Percentiles rank a stretch among this genome's conserved stretches.
These are phyloP conservation scores for Bryconaethiops microstoma DNA, from an alignment of 2,797 vertebrate species.

Conservation along the genomic window DNA sequence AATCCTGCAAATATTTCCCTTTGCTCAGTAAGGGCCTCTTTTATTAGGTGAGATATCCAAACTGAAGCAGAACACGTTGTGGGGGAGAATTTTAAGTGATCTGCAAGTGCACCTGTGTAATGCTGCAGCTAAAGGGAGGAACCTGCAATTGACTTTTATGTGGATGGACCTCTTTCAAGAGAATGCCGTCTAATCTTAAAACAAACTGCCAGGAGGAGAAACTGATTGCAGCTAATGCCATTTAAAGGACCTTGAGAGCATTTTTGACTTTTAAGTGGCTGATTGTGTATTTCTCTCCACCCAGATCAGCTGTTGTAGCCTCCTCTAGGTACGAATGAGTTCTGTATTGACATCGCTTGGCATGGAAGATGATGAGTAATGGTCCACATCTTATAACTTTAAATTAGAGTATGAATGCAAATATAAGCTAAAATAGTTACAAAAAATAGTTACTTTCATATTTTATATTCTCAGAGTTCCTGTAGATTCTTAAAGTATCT, in stretches of 20 bases:
- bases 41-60: constrained; percentile 44
- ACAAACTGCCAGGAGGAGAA: background rate
- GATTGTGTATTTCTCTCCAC: background rate
- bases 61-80: constrained; percentile 10
- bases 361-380: background rate
- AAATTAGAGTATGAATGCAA: background rate
- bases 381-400: background rate
- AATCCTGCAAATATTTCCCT: constrained; percentile 73
- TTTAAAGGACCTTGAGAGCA: constrained; percentile 13
- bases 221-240: constrained; percentile 23
- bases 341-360: background rate
- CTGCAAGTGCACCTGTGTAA: constrained; percentile 4
- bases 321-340: background rate
- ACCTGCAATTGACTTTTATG: constrained; percentile 38
- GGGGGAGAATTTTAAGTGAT: constrained; percentile 15
- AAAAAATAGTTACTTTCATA: too few species aligned
- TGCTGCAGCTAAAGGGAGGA: constrained; percentile 21
- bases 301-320: background rate
- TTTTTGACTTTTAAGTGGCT: constrained; percentile 10
- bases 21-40: constrained; percentile 63
- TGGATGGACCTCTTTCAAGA: constrained; percentile 18
- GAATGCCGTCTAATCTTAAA: constrained; percentile 13
- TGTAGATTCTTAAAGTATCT: too few species aligned
- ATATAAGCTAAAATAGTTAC: background rate
- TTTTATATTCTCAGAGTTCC: too few species aligned